Percentiles rank a stretch among this genome's conserved stretches.
Evolutionary conservation across 2,888 invertebrate genomes (phyloP).

Genomic region (Margaritifera margaritifera): DNA sequence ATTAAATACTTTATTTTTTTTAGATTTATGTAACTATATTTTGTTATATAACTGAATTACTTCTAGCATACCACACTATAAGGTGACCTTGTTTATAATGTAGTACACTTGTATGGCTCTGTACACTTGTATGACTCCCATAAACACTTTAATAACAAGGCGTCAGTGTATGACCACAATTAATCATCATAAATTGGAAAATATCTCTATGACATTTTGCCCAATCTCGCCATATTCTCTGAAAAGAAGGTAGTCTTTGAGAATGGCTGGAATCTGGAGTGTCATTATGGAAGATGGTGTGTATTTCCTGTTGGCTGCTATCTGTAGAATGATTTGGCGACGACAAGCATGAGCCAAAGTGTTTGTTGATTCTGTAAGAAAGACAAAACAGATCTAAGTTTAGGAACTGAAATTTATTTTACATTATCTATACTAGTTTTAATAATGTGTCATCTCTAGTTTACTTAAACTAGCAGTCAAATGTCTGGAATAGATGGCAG

Average conservation of each 20-base stretch:
- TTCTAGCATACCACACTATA: too few relatives aligned
- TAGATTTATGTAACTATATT: too few relatives aligned
- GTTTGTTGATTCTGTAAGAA: slow-evolving; percentile 38
- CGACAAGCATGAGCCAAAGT: slow-evolving; percentile 48
- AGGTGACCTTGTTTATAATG: too few relatives aligned
- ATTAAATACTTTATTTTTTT: too few relatives aligned
- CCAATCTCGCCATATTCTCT: slow-evolving; percentile 29
- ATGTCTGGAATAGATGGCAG: too few relatives aligned
- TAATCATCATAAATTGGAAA: too few relatives aligned
- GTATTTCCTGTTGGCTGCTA: slow-evolving; percentile 31
- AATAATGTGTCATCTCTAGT: background rate
- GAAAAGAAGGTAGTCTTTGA: slow-evolving; percentile 46
- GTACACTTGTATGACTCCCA: too few relatives aligned
- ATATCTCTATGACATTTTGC: too few relatives aligned
- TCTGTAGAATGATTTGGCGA: slow-evolving; percentile 32
- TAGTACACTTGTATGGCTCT: too few relatives aligned
- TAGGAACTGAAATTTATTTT: background rate
- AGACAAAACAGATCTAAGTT: slow-evolving; percentile 4
- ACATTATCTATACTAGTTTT: background rate
- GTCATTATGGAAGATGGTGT: slow-evolving; percentile 17
- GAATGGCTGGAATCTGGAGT: slow-evolving; percentile 34
- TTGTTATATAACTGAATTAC: too few relatives aligned
- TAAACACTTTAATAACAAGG: too few relatives aligned
- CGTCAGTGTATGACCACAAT: too few relatives aligned
- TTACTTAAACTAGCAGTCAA: background rate